Evolutionary conservation across 2,797 vertebrate species (phyloP), one percentile per base, ranked within the genome.

Genomic region (Zalophus californianus): DNA sequence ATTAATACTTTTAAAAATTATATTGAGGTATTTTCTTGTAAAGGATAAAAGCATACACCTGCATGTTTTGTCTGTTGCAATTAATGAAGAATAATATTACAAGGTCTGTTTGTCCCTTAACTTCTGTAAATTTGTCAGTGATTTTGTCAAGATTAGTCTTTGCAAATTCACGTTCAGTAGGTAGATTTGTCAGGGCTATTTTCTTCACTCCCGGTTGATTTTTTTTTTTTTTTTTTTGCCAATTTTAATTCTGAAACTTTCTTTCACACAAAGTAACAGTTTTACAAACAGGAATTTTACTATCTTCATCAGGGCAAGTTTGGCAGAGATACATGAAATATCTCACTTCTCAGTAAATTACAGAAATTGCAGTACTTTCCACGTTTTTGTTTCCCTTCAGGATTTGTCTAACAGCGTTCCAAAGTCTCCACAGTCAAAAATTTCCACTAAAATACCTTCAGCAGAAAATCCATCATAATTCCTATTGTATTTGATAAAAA

Each of bases 371-470:
- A 70, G 52, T 18, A 68, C 15, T 29, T 16, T 77, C 41, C 8
- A 25, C 35, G 60, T 41, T 54, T 78, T 64, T 80, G 21, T 82
- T 90, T 93, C 62, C 38, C 78, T 85, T 75, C 2, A 25, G 66
- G n/a, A 89, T 85, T 64, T 91, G 15, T 38, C 50, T 64, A 84
- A 52, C 25, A 72, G 15, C 5, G 35, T 86, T 90, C 35, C 80
- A 89, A 87, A 97, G 29, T 90, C 58, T 89, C n/a, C 56, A 32
- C 25, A 23, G n/a, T 41, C 80, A 35, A 97, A 96, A 86, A 38
- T 82, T 75, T 78, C 72, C 72, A 95, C 54, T 77, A 27, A 95
- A 91, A 96, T 68, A 90, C 13, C 44, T 86, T 79, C 32, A 35
- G 15, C 50, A 90, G 94, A 86, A 82, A 93, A 83, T 58, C 48